These are phyloP conservation scores for Bolborhynchus lineola DNA, from an alignment of 2,113 vertebrate genomes.

Conservation along the genomic window DNA sequence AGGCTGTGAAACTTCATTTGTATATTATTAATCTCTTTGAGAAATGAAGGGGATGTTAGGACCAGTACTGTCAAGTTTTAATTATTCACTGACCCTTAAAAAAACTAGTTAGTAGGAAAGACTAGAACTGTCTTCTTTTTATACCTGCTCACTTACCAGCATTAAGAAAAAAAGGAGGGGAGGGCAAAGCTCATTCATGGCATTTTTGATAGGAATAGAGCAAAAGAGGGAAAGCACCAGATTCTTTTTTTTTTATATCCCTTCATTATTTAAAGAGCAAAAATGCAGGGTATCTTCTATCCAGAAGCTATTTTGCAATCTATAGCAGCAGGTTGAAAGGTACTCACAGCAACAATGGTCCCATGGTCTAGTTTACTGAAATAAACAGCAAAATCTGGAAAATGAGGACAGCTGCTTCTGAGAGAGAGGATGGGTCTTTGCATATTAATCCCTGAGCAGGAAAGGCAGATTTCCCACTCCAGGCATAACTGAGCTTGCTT, in stretches of 20 bases:
- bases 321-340: neutral
- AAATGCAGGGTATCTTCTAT: neutral
- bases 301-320: neutral
- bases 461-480: neutral
- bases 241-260: neutral
- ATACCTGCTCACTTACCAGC: neutral
- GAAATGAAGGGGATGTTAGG: neutral
- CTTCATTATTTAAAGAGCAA: neutral
- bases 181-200: neutral
- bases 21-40: neutral
- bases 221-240: neutral
- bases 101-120: neutral
- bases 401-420: neutral
- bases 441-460: neutral
- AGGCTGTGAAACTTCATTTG: neutral
- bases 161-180: neutral
- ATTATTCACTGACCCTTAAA: neutral
- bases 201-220: neutral
- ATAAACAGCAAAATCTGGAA: neutral
- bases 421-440: neutral
- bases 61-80: neutral
- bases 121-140: neutral
- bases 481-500: neutral
- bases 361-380: neutral
- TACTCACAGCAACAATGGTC: neutral